phyloP scores from a whole-genome alignment of 2,113 vertebrate genomes.

The Mixornis gularis region DNA sequence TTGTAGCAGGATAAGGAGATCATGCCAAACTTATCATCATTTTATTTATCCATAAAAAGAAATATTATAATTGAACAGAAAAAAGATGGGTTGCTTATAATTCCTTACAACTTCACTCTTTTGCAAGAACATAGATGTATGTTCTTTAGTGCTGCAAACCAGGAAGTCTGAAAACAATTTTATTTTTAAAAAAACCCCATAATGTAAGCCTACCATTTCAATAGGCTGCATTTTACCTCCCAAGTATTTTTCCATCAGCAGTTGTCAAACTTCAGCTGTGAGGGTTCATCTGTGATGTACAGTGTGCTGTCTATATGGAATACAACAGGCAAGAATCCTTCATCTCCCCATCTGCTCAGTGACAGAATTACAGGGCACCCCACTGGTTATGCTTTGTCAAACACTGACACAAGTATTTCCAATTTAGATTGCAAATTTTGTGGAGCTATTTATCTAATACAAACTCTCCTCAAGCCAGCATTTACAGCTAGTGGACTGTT shows the following conservation, averaged over 20 bases:
- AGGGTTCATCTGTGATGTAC: neutral
- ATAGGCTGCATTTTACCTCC: neutral
- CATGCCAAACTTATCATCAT: neutral
- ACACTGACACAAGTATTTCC: neutral
- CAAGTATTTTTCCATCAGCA: constrained; percentile 13
- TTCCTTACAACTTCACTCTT: neutral
- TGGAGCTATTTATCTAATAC: neutral
- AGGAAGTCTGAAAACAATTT: neutral
- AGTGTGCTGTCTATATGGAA: neutral
- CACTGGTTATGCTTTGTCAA: constrained; percentile 2
- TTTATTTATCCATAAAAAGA: neutral
- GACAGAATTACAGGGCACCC: constrained; percentile 16
- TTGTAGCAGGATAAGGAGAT: neutral
- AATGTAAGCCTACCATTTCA: neutral
- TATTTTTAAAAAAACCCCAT: neutral
- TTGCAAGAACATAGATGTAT: neutral
- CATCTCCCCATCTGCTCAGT: constrained; percentile 34
- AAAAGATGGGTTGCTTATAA: neutral
- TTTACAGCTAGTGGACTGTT: neutral
- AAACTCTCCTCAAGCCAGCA: neutral
- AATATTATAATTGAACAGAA: neutral
- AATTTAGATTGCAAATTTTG: neutral
- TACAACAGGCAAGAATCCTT: neutral
- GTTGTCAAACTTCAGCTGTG: neutral
- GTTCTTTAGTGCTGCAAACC: neutral